phyloP scores from a whole-genome alignment of 2,113 vertebrate genomes.

The Pyrgilauda ruficollis region DNA sequence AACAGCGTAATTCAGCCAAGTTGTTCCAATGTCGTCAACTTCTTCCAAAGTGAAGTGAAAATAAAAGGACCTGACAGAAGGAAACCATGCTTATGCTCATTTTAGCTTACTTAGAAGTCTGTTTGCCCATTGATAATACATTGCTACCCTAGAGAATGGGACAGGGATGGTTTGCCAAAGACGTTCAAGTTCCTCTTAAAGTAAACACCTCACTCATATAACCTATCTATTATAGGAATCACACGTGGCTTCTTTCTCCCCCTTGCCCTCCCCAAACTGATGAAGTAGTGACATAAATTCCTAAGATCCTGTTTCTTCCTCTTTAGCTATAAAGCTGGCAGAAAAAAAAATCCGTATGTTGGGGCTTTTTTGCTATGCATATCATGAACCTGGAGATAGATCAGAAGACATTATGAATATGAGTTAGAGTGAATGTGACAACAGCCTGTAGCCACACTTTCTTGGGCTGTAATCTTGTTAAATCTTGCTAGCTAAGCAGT shows the following conservation, averaged over 20 bases:
- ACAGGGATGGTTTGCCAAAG: background rate
- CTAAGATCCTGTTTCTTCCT: background rate
- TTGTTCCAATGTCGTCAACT: background rate
- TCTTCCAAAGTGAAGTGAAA: background rate
- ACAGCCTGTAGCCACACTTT: conserved; percentile 31
- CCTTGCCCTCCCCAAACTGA: background rate
- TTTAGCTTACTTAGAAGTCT: background rate
- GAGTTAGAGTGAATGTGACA: conserved; percentile 37
- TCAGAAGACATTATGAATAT: conserved; percentile 28
- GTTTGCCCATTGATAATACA: background rate
- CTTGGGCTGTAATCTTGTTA: conserved; percentile 34
- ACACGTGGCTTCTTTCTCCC: background rate
- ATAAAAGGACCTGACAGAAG: background rate
- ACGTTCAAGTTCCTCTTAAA: background rate
- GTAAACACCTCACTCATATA: background rate
- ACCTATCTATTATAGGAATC: background rate
- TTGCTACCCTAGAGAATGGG: background rate
- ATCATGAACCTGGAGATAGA: background rate
- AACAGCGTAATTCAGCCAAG: conserved; percentile 49
- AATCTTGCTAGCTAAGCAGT: conserved; percentile 45
- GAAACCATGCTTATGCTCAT: background rate
- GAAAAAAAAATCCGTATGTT: background rate
- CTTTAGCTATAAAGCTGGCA: background rate
- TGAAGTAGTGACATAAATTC: background rate
- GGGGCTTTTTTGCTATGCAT: background rate